Evolutionary conservation across 2,113 vertebrate species (phyloP), one percentile per base, ranked within the genome.

Genomic region (Paradoxurus hermaphroditus): DNA sequence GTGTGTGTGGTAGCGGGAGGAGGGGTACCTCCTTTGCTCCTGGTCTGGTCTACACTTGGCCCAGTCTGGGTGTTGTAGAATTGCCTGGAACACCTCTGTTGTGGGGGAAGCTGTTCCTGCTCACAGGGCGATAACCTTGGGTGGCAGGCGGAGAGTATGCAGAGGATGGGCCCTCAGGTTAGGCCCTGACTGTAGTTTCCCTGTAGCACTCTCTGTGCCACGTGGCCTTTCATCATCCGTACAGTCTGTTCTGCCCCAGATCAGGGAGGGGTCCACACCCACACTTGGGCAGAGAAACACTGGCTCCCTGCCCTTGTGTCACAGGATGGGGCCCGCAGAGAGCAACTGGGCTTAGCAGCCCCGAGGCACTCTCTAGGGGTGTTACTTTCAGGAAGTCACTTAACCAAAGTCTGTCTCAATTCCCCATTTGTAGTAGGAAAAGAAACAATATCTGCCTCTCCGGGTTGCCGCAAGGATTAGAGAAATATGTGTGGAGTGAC

Each of bases 151-250:
- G 41, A 31, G 31, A 23, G 13, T 5, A 7, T 31, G 34, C 7
- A 18, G 15, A 53, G 84, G 41, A 84, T 86, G 86, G 31, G 44
- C 23, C 23, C 34, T 68, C 79, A 2, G 68, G 16, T 15, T 49
- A 31, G 70, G 29, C 25, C 36, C 90, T 70, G 27, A 34, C n/a
- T 34, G 39, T 39, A 21, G 68, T 34, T 9, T 9, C 39, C 51
- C 73, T 95, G 78, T 92, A 3, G 97, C 83, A 77, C 10, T 70
- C 31, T 79, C 75, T 51, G 59, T 65, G 78, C 67, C 63, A 5
- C 0, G 0, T 27, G 44, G 46, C 44, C 31, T 85, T 87, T 49
- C 4, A 0, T 70, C 85, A 85, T 56, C 51, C 14, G 2, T 14
- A 49, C 25, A 86, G 68, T 25, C 34, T 44, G 56, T 49, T 59